A percentile compares a stretch with the other conserved stretches of the same genome.
Evolutionary conservation across 2,113 vertebrate genomes (phyloP).

Genomic region (Mugil cephalus): DNA sequence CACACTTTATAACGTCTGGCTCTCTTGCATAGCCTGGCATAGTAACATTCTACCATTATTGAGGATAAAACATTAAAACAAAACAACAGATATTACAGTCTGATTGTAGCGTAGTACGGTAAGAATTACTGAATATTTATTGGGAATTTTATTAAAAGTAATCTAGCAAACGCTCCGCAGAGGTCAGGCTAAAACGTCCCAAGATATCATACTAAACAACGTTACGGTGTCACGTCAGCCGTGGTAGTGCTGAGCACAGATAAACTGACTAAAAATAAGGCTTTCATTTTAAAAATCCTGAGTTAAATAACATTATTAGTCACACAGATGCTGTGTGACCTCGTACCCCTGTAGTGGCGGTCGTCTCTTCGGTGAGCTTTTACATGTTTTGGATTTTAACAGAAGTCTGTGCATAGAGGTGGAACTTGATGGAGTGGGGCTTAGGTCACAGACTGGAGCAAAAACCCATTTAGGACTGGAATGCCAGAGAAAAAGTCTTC

Average conservation of each 20-base stretch:
- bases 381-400: constrained; percentile 23
- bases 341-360: constrained; percentile 32
- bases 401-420: constrained; percentile 48
- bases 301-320: constrained; percentile 71
- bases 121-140: not conserved
- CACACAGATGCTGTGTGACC: constrained; percentile 47
- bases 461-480: not conserved
- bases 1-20: constrained; percentile 30
- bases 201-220: constrained; percentile 1
- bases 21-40: constrained; percentile 26
- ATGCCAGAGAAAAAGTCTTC: not conserved
- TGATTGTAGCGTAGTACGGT: not conserved
- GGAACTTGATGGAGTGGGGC: not conserved
- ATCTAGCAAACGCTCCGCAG: constrained; percentile 7
- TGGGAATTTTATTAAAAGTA: constrained; percentile 1
- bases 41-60: constrained; percentile 20
- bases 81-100: not conserved
- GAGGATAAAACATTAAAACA: constrained; percentile 50
- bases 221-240: not conserved
- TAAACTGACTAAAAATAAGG: constrained; percentile 43
- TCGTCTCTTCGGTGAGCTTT: constrained; percentile 51
- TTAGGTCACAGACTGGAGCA: constrained; percentile 2
- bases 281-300: constrained; percentile 74
- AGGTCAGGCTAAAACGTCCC: constrained; percentile 28
- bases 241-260: not conserved